Conservation (phyloP, 2,113 vertebrate genomes). For the Morone chrysops region DNA sequence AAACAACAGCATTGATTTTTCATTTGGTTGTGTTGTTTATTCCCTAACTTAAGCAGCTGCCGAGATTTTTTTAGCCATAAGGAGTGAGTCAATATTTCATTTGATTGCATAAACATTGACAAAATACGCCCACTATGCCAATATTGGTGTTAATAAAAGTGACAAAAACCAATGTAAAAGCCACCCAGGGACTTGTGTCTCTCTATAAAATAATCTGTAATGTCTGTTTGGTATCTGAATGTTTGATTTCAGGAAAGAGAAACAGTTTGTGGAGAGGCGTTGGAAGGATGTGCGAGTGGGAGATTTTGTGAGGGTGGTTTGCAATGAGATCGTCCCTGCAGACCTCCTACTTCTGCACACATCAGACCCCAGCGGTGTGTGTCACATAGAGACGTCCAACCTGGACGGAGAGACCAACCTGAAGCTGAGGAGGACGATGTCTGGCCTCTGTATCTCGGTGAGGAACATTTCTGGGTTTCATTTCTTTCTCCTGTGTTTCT, state of each 20-base stretch:
- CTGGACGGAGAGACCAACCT: conserved; percentile 97
- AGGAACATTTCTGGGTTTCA: conserved; percentile 20
- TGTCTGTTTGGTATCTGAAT: conserved; percentile 4
- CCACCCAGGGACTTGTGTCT: neutral
- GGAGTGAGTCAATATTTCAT: conserved; percentile 22
- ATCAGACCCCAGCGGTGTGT: conserved; percentile 89
- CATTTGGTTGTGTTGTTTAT: conserved; percentile 28
- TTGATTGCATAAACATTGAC: conserved; percentile 12
- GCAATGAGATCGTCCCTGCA: conserved; percentile 93
- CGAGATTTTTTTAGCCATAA: neutral
- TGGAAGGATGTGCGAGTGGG: conserved; percentile 95
- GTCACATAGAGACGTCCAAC: conserved; percentile 92
- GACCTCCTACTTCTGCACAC: conserved; percentile 93
- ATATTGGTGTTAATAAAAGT: conserved; percentile 17
- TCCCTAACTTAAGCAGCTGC: conserved; percentile 8
- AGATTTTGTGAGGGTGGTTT: conserved; percentile 91
- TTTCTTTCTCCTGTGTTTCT: neutral
- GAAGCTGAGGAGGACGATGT: conserved; percentile 87
- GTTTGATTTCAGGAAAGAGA: conserved; percentile 81
- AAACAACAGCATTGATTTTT: conserved; percentile 32
- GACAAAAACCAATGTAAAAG: conserved; percentile 4
- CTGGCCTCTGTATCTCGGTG: conserved; percentile 72
- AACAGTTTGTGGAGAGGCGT: conserved; percentile 82
- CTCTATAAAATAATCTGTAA: conserved; percentile 5
- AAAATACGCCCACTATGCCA: neutral